Conservation (phyloP, 2,797 vertebrate genomes). For the Setipinna tenuifilis region DNA sequence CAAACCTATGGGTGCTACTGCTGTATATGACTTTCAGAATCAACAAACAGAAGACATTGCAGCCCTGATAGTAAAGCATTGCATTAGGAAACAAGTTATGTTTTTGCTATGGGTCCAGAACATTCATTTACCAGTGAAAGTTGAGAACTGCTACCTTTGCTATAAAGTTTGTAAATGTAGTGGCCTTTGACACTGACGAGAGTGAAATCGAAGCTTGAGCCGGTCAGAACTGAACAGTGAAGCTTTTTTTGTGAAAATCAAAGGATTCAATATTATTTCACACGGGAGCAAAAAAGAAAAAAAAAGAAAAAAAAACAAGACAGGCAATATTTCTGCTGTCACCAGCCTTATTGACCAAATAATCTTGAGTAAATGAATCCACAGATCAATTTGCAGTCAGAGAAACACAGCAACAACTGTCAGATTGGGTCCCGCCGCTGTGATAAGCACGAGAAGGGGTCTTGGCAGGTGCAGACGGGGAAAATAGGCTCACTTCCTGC, state of each 20-base stretch:
- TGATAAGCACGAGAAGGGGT: neutral
- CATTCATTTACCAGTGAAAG: too few species aligned
- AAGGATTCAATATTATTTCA: neutral
- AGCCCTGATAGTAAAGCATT: neutral
- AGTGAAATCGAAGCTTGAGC: too few species aligned
- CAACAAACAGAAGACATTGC: neutral
- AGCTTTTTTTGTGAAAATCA: neutral
- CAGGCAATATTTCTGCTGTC: neutral
- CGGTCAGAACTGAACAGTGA: too few species aligned
- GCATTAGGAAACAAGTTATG: too few species aligned
- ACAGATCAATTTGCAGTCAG: neutral
- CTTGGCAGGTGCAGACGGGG: neutral
- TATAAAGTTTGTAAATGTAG: too few species aligned
- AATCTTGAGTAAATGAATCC: neutral
- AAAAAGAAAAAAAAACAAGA: neutral
- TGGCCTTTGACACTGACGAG: too few species aligned
- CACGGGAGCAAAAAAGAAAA: neutral
- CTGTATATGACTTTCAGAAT: too few species aligned
- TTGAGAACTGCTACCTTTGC: too few species aligned
- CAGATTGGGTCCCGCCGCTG: neutral
- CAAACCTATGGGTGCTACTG: too few species aligned
- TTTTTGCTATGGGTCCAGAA: too few species aligned
- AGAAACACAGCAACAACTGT: neutral
- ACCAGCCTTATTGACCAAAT: neutral
- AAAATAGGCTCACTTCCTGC: slow-evolving; percentile 1